Base-by-base conservation (phyloP, 2,888 invertebrate species). In the Eristalis arbustorum region DNA sequence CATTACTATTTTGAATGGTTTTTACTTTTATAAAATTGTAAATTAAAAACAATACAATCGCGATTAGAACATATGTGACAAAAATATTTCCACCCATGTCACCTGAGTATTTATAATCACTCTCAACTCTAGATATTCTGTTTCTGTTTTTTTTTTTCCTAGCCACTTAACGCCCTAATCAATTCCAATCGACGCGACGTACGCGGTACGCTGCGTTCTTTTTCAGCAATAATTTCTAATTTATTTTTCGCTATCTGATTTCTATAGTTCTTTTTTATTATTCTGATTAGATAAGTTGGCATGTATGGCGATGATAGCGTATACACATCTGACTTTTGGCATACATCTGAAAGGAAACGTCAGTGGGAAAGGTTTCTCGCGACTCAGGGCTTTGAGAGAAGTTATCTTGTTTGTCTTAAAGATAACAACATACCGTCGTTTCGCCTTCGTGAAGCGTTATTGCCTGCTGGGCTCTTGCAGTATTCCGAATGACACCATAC, bases 21-120 rank as follows among this genome's bases (percentile, higher is more conserved):
- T 42, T 74, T 85, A 85, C 85, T 74, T 74, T 82, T 13, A 82
- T 49, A n/a, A 81, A 66, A 6, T 82, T 85, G 2, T 73, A 66
- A 71, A 85, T 13, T 8, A 85, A 56, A 59, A 49, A 64, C 31
- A 74, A 11, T 8, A 42, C 66, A 11, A 77, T 62, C 3, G 62
- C 69, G 23, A 81, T 67, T 25, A 85, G 28, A 1, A 69, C 23
- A 56, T 69, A 77, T 13, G 34, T 40, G 18, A 85, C 31, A 42
- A 85, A 71, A 62, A 49, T 62, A 67, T 69, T 66, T 1, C 71
- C 69, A 40, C 61, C 74, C 82, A 81, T 73, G 10, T 22, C 73
- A 84, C 76, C 64, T 63, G 67, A 73, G 37, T 40, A 28, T 40
- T 64, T 66, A 49, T 42, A 31, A 59, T 49, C 18, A 49, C 18